These are phyloP conservation scores for Pangasius macronema DNA, from an alignment of 2,797 vertebrate genomes.

Conservation along the genomic window DNA sequence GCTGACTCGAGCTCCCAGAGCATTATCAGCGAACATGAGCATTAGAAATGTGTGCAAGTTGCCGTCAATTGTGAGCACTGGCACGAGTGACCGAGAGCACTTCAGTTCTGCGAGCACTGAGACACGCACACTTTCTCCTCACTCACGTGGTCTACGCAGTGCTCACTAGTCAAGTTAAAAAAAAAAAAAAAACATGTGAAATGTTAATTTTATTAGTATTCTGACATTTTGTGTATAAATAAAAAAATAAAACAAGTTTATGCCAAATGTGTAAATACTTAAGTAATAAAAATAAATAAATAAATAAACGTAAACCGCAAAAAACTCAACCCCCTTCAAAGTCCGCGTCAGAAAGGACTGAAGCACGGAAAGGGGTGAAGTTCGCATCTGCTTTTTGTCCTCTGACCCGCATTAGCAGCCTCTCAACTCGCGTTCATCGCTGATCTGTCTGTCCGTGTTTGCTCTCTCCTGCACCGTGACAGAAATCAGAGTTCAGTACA, in stretches of 20 bases:
- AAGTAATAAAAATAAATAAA: too few relatives aligned
- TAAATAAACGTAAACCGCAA: background rate
- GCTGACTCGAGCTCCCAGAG: background rate
- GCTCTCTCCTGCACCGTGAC: conserved; percentile 40
- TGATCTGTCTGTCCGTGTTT: conserved; percentile 41
- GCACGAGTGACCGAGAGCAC: background rate
- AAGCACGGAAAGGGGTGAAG: background rate
- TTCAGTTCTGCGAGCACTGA: background rate
- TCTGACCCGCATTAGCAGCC: background rate
- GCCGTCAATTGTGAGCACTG: background rate
- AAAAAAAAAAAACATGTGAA: background rate
- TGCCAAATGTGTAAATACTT: background rate
- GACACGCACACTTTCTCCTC: background rate
- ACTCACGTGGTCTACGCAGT: background rate
- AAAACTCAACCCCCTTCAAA: background rate
- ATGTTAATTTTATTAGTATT: too few relatives aligned
- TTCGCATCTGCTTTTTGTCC: background rate
- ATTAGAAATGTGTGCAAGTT: background rate
- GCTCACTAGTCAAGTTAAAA: background rate
- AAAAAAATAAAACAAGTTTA: background rate
- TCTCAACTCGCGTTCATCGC: conserved; percentile 32
- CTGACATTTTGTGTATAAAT: too few relatives aligned
- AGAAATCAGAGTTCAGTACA: conserved; percentile 40
- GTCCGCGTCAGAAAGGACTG: background rate
- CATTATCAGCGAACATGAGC: background rate